Evolutionary conservation across 2,888 invertebrate genomes (phyloP).

Genomic region (Serripes groenlandicus): DNA sequence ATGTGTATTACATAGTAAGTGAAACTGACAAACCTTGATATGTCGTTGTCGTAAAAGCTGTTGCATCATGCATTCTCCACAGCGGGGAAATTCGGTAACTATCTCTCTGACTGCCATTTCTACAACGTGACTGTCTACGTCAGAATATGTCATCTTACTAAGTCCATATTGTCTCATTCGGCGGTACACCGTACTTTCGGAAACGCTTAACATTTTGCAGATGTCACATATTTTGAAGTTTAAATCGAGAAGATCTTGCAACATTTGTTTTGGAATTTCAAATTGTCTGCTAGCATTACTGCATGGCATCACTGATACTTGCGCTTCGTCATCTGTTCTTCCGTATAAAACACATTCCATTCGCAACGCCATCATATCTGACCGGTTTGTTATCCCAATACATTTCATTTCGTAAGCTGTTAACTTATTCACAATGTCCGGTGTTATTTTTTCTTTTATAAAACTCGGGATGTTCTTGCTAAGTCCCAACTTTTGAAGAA

Average conservation of each 20-base stretch:
- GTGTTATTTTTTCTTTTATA: slow-evolving; percentile 37
- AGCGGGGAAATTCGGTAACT: slow-evolving; percentile 7
- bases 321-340: too few species aligned
- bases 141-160: not conserved
- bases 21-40: slow-evolving; percentile 1
- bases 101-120: not conserved
- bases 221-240: not conserved
- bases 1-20: not conserved
- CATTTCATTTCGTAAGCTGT: slow-evolving; percentile 32
- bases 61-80: not conserved
- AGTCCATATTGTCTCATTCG: slow-evolving; percentile 10
- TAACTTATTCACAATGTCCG: slow-evolving; percentile 38
- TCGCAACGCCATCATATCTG: slow-evolving; percentile 50
- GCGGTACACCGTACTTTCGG: slow-evolving; percentile 14
- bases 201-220: not conserved
- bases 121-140: not conserved
- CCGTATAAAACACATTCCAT: slow-evolving; percentile 47
- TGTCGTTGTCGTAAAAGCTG: not conserved
- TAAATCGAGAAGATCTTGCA: not conserved
- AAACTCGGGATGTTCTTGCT: not conserved
- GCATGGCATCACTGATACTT: too few species aligned
- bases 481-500: not conserved
- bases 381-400: slow-evolving; percentile 29
- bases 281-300: not conserved
- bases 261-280: slow-evolving; percentile 29